Evolutionary conservation across 2,888 invertebrate species (phyloP).

Genomic region (Hypselothyrea guttata): DNA sequence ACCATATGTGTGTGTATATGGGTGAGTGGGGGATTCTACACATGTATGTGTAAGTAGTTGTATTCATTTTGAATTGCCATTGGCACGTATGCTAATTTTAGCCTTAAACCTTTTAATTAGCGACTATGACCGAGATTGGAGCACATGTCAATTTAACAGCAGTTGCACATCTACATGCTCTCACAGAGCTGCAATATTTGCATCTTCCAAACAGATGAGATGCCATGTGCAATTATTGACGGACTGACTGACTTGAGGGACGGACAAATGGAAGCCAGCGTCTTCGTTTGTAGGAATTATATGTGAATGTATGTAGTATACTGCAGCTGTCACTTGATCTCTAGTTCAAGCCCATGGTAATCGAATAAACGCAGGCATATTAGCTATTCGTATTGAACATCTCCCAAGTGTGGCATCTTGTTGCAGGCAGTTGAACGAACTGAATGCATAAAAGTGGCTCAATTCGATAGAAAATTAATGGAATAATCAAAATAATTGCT

Average conservation of each 20-base stretch:
- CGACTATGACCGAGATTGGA: conserved; percentile 73
- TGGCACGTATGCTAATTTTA: conserved; percentile 70
- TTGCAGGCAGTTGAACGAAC: conserved; percentile 58
- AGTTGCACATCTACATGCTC: conserved; percentile 6
- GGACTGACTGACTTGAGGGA: too few species aligned
- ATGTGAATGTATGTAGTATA: neutral
- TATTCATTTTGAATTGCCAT: conserved; percentile 50
- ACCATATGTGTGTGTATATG: conserved; percentile 17
- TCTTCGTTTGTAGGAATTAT: too few species aligned
- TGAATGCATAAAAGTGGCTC: conserved; percentile 17
- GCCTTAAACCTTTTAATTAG: conserved; percentile 78
- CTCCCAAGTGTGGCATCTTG: conserved; percentile 22
- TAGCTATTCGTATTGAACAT: neutral
- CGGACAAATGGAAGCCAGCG: too few species aligned
- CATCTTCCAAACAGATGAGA: neutral
- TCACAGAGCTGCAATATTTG: conserved; percentile 8
- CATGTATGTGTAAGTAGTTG: conserved; percentile 35
- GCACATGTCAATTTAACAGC: conserved; percentile 54
- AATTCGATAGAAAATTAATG: too few species aligned
- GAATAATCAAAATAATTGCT: too few species aligned
- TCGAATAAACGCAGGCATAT: conserved; percentile 18
- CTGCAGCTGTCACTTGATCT: conserved; percentile 54
- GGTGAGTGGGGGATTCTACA: conserved; percentile 28
- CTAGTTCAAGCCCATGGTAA: conserved; percentile 57
- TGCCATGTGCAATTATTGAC: conserved; percentile 17